These are phyloP conservation scores for Takifugu ocellatus DNA, from an alignment of 2,797 vertebrate genomes.

Conservation along the genomic window DNA sequence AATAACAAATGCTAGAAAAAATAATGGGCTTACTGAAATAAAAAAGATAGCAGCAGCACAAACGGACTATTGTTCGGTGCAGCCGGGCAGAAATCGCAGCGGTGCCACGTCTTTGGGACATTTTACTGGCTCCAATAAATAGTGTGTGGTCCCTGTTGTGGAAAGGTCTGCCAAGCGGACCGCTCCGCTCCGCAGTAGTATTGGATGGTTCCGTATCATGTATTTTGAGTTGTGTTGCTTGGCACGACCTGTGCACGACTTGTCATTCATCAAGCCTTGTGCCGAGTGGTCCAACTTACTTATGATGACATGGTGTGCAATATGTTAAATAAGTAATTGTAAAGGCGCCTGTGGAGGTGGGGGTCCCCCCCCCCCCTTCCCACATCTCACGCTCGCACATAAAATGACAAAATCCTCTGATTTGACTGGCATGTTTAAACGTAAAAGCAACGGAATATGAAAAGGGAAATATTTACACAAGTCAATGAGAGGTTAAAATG, in stretches of 20 bases:
- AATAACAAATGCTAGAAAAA: slow-evolving; percentile 78
- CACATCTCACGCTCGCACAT: slow-evolving; percentile 12
- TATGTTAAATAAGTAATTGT: slow-evolving; percentile 42
- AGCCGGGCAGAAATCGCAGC: slow-evolving; percentile 63
- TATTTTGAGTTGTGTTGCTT: slow-evolving; percentile 74
- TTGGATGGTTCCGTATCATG: slow-evolving; percentile 75
- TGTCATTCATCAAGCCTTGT: slow-evolving; percentile 66
- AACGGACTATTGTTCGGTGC: slow-evolving; percentile 73
- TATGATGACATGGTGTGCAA: slow-evolving; percentile 55
- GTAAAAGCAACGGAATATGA: slow-evolving; percentile 12
- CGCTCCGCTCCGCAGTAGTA: slow-evolving; percentile 70
- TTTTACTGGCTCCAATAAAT: slow-evolving; percentile 75
- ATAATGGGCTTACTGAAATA: slow-evolving; percentile 66
- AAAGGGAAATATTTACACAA: slow-evolving; percentile 40
- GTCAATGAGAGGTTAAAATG: slow-evolving; percentile 34
- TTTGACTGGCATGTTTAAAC: slow-evolving; percentile 19
- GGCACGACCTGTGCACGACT: slow-evolving; percentile 47
- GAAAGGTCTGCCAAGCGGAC: slow-evolving; percentile 64
- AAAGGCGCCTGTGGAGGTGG: slow-evolving; percentile 34
- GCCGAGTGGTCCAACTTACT: slow-evolving; percentile 51
- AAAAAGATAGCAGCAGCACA: slow-evolving; percentile 69
- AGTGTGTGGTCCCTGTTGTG: slow-evolving; percentile 72
- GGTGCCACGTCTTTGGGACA: slow-evolving; percentile 64
- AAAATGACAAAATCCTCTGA: slow-evolving; percentile 28
- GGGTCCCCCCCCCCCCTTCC: slow-evolving; percentile 11